A percentile compares a stretch with the other conserved stretches of the same genome.
Evolutionary conservation across 2,888 invertebrate genomes (phyloP).

Genomic region (Lepidochitona cinerea): DNA sequence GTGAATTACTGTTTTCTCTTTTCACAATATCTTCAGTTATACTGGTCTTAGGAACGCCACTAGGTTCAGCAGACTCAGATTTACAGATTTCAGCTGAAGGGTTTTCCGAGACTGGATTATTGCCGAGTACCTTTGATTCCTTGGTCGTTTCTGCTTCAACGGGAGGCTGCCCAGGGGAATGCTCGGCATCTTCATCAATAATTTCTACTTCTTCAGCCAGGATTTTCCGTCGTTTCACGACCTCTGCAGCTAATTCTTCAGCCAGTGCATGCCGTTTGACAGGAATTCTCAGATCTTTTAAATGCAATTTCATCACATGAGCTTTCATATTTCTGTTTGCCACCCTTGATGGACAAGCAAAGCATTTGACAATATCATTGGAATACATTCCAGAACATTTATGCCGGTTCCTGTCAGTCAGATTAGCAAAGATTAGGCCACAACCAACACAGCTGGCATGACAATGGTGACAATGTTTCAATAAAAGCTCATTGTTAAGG

Average conservation of each 20-base stretch:
- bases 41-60: too few species aligned
- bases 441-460: conserved; percentile 61
- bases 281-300: conserved; percentile 50
- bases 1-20: too few species aligned
- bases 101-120: too few species aligned
- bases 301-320: conserved; percentile 44
- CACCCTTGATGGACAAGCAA: not conserved
- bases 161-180: too few species aligned
- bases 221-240: not conserved
- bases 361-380: not conserved
- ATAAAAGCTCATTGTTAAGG: conserved; percentile 58
- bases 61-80: too few species aligned
- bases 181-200: not conserved
- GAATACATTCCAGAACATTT: conserved; percentile 49
- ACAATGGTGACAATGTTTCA: conserved; percentile 56
- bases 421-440: conserved; percentile 60
- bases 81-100: too few species aligned
- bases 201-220: not conserved
- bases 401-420: conserved; percentile 46
- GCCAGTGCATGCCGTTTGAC: conserved; percentile 34
- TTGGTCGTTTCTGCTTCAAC: too few species aligned
- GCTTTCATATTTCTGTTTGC: conserved; percentile 15
- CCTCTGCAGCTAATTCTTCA: not conserved
- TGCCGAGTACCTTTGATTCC: too few species aligned
- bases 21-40: too few species aligned